Evolutionary conservation across 2,113 vertebrate genomes (phyloP).

Genomic region (Myanophis thanlyinensis): DNA sequence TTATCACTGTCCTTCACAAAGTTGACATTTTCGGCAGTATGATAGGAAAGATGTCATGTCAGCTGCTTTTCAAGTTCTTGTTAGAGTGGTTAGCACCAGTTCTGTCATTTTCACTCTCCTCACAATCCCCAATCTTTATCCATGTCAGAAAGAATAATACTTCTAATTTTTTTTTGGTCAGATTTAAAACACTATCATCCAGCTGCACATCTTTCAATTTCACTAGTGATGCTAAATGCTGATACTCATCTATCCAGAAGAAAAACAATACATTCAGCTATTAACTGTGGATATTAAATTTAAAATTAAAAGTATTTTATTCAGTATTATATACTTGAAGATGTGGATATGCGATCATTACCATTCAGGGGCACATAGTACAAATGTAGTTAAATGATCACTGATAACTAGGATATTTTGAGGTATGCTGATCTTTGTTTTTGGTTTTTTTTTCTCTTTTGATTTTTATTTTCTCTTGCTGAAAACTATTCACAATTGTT

Average conservation of each 20-base stretch:
- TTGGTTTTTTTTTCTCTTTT: conserved; percentile 45
- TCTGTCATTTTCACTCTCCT: conserved; percentile 88
- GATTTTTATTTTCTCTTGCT: conserved; percentile 45
- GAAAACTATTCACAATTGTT: conserved; percentile 26
- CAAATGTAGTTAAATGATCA: conserved; percentile 49
- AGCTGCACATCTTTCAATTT: conserved; percentile 58
- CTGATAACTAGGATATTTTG: conserved; percentile 49
- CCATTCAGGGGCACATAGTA: neutral
- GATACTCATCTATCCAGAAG: conserved; percentile 64
- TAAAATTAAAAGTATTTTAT: neutral
- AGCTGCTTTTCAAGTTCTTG: conserved; percentile 87
- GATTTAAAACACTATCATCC: conserved; percentile 67
- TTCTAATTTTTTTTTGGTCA: conserved; percentile 65
- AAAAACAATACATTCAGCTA: conserved; percentile 62
- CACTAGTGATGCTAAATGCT: conserved; percentile 63
- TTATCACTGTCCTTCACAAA: conserved; percentile 86
- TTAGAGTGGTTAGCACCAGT: conserved; percentile 84
- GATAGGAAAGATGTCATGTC: conserved; percentile 83
- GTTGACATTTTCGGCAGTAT: conserved; percentile 81
- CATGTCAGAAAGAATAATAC: conserved; percentile 90
- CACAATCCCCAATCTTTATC: conserved; percentile 79
- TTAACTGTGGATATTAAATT: conserved; percentile 33
- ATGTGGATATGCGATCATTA: neutral
- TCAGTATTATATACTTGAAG: conserved; percentile 52
- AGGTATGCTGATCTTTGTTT: conserved; percentile 38